A percentile compares a stretch with the other conserved stretches of the same genome.
phyloP scores from a whole-genome alignment of 1,140 invertebrate genomes.

The Euschistus heros region DNA sequence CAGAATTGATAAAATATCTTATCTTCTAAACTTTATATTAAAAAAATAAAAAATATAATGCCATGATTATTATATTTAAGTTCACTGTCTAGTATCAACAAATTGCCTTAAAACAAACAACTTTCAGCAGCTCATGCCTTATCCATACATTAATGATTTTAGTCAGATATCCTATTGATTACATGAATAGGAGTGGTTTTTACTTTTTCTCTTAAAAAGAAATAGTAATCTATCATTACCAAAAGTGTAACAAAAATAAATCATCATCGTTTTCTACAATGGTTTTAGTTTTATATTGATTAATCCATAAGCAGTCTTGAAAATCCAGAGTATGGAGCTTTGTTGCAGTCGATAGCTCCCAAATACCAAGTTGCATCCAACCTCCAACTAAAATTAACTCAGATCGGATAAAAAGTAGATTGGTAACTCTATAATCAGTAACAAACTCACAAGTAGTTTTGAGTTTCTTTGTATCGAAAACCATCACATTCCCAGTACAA shows the following conservation, averaged over 20 bases:
- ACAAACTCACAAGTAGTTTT: conserved; percentile 6
- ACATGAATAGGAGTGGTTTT: too few species aligned
- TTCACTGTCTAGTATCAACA: too few species aligned
- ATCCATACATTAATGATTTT: too few species aligned
- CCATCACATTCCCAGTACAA: not conserved
- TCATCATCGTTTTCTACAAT: conserved; percentile 7
- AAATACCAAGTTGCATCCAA: conserved; percentile 4
- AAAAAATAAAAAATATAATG: too few species aligned
- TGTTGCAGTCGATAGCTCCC: not conserved
- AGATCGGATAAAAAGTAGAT: conserved; percentile 11
- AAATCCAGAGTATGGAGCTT: not conserved
- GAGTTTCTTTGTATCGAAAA: not conserved
- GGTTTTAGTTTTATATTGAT: conserved; percentile 1
- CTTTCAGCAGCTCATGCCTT: too few species aligned
- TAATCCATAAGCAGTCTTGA: conserved; percentile 19
- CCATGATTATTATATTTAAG: too few species aligned
- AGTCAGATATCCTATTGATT: too few species aligned
- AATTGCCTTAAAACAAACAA: too few species aligned
- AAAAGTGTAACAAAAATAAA: conserved; percentile 11
- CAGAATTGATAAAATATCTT: too few species aligned
- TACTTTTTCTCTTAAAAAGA: too few species aligned
- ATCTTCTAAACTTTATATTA: too few species aligned
- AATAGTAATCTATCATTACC: conserved; percentile 10
- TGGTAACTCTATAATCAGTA: conserved; percentile 9
- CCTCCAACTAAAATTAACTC: conserved; percentile 13